Base-by-base conservation (phyloP, 2,113 vertebrate species). In the Leiothrix lutea region DNA sequence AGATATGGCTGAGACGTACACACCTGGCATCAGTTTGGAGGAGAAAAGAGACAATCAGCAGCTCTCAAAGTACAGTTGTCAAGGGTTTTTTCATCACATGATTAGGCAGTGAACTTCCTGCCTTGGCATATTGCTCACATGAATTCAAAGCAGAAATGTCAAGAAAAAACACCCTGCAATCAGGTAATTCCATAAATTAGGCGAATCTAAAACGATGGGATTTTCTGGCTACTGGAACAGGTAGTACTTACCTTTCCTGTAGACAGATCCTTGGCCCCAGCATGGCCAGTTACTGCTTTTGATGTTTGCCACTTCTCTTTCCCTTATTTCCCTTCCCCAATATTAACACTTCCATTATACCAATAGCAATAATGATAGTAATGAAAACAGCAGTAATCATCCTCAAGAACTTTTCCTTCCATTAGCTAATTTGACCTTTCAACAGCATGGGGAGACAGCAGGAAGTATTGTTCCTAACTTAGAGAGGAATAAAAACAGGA, bases 401-500 rank as follows among this genome's bases (percentile, higher is more conserved):
- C 61, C 78, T 57, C 44, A 36, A 60, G 51, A 85, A 77, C 74
- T 62, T 66, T 56, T 57, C 48, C 79, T 77, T 82, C 81, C 50
- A 58, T 88, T 80, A 83, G 58, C 47, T 83, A 69, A 88, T 90
- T 47, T 78, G 62, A 61, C 71, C 47, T 97, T 95, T 94, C 70
- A 73, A 31, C 74, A 58, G 45, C 33, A 61, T 7, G 14, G 38
- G 58, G 74, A 90, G 84, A 92, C 54, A 91, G 90, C 67, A 90
- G 81, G 85, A 95, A 88, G 54, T 62, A 82, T 19, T 85, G 81
- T 82, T 79, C 67, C 79, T 69, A 94, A 90, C 73, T 77, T n/a
- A 94, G 86, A 81, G 91, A 75, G 93, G 74, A 92, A 91, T 92
- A 75, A 89, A 95, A 90, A 2, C 94, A 87, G 89, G 40, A 95